phyloP scores from a whole-genome alignment of 2,113 vertebrate species.

The Ciconia stormi region DNA sequence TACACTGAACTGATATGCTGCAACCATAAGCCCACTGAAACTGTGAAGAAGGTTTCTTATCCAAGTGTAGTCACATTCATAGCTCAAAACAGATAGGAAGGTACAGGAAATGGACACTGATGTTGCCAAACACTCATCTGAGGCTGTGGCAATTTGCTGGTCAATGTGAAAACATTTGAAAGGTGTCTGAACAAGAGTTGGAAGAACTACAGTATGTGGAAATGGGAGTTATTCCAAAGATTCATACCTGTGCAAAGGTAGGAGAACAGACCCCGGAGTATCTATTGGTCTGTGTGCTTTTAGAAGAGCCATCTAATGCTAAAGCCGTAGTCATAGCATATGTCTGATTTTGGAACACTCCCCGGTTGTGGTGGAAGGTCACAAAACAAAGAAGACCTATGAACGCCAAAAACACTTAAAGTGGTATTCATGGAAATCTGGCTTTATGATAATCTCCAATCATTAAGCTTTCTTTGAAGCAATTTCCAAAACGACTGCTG shows the following conservation, averaged over 20 bases:
- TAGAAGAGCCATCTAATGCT: not conserved
- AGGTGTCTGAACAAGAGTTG: not conserved
- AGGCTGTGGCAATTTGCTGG: not conserved
- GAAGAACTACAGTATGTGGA: not conserved
- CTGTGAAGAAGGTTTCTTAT: not conserved
- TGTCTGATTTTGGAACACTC: not conserved
- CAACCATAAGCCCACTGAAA: not conserved
- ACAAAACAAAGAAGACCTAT: not conserved
- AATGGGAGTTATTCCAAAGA: not conserved
- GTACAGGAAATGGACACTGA: not conserved
- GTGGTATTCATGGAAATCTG: not conserved
- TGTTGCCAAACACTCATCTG: not conserved
- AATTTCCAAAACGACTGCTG: conserved; percentile 26
- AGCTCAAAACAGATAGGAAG: not conserved
- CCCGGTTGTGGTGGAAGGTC: not conserved
- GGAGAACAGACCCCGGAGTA: not conserved
- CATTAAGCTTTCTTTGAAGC: conserved; percentile 9
- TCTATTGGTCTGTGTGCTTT: not conserved
- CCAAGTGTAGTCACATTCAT: not conserved
- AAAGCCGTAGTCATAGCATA: not conserved
- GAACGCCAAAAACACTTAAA: not conserved
- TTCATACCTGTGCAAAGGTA: not conserved
- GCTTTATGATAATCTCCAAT: not conserved
- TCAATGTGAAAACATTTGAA: not conserved
- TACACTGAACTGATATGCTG: not conserved